Evolutionary conservation across 1,140 invertebrate species (phyloP).

Genomic region (Cepaea nemoralis): DNA sequence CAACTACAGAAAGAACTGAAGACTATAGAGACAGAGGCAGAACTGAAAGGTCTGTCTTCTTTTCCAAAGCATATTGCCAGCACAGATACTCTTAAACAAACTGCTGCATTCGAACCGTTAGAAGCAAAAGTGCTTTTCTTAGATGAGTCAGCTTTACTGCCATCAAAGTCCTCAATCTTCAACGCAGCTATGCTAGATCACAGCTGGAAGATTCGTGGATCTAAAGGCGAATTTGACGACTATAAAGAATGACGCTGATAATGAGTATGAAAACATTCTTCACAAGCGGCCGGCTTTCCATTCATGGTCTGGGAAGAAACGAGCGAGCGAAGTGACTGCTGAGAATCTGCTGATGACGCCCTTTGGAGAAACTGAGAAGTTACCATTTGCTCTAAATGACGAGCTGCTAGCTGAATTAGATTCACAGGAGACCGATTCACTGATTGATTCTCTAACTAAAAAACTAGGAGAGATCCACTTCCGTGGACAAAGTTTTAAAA

Average conservation of each 20-base stretch:
- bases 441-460: neutral
- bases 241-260: neutral
- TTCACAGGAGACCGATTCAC: neutral
- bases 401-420: neutral
- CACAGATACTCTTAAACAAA: too few species aligned
- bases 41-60: neutral
- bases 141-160: too few species aligned
- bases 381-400: neutral
- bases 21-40: neutral
- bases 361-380: neutral
- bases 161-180: too few species aligned
- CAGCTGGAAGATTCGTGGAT: neutral
- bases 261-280: neutral
- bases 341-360: neutral
- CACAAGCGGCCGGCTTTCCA: constrained; percentile 1
- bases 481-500: neutral
- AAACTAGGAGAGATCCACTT: neutral
- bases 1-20: neutral
- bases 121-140: too few species aligned
- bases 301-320: neutral
- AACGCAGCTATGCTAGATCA: too few species aligned
- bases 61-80: neutral
- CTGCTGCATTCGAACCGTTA: too few species aligned
- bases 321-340: neutral
- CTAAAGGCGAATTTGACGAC: neutral